Conservation (phyloP, 2,888 invertebrate genomes). For the Muscina levida region DNA sequence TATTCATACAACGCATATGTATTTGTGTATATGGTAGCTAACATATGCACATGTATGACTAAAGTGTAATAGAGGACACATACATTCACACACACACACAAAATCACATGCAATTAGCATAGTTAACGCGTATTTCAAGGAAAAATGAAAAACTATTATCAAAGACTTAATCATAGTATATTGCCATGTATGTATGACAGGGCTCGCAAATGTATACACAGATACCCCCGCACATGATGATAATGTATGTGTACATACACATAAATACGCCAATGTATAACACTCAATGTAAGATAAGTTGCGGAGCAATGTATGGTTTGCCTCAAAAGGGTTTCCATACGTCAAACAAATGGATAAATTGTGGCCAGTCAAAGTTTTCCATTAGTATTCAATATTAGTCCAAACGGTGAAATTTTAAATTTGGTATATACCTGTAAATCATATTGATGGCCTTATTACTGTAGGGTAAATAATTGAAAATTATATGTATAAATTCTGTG, state of each 20-base stretch:
- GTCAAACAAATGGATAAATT: background rate
- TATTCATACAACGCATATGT: slow-evolving; percentile 10
- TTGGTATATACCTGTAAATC: too few relatives aligned
- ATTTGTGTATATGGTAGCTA: background rate
- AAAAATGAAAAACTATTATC: slow-evolving; percentile 34
- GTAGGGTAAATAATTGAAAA: too few relatives aligned
- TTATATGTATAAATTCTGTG: too few relatives aligned
- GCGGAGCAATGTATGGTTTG: background rate
- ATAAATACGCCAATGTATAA: background rate
- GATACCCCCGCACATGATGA: too few relatives aligned
- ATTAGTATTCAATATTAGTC: too few relatives aligned
- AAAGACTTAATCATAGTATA: slow-evolving; percentile 31
- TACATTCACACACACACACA: background rate
- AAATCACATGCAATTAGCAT: slow-evolving; percentile 40
- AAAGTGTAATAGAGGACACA: background rate
- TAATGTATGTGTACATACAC: background rate
- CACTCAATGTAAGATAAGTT: slow-evolving; percentile 8
- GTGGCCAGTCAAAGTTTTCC: too few relatives aligned
- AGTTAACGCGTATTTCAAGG: slow-evolving; percentile 38
- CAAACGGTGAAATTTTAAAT: too few relatives aligned
- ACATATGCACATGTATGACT: background rate
- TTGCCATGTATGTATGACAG: slow-evolving; percentile 32
- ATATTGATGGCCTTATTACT: too few relatives aligned
- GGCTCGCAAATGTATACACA: background rate
- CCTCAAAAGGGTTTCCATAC: background rate